phyloP scores from a whole-genome alignment of 1,140 invertebrate species.

The Anoplolepis gracilipes region DNA sequence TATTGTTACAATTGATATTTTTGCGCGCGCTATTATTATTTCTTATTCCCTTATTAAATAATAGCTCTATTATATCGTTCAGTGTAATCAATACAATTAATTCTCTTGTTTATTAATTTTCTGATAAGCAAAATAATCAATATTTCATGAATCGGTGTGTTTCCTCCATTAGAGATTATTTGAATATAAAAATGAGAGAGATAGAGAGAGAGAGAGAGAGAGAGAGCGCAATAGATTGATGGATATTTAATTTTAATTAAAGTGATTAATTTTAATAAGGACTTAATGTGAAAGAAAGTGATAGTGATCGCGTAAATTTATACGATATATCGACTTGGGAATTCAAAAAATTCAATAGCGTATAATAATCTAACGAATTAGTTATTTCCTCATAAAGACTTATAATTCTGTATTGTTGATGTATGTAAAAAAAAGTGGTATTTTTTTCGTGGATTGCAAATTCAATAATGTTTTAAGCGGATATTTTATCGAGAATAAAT shows the following conservation, averaged over 20 bases:
- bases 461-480: not conserved
- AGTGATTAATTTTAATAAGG: conserved; percentile 16
- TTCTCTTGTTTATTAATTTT: conserved; percentile 13
- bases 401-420: not conserved
- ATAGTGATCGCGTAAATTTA: not conserved
- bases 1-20: not conserved
- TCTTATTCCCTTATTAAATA: not conserved
- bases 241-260: conserved; percentile 25
- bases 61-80: not conserved
- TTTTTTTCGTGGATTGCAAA: not conserved
- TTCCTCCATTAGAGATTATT: conserved; percentile 22
- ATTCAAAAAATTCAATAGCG: not conserved
- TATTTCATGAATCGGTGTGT: not conserved
- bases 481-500: not conserved
- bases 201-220: not conserved
- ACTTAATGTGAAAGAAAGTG: not conserved
- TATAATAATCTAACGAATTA: not conserved
- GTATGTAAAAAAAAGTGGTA: not conserved
- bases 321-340: not conserved
- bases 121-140: not conserved
- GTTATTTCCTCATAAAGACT: not conserved
- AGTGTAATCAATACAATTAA: conserved; percentile 1
- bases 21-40: not conserved
- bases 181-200: not conserved
- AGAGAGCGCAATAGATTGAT: not conserved